phyloP scores from a whole-genome alignment of 2,113 vertebrate species.

The Campylorhamphus procurvoides region DNA sequence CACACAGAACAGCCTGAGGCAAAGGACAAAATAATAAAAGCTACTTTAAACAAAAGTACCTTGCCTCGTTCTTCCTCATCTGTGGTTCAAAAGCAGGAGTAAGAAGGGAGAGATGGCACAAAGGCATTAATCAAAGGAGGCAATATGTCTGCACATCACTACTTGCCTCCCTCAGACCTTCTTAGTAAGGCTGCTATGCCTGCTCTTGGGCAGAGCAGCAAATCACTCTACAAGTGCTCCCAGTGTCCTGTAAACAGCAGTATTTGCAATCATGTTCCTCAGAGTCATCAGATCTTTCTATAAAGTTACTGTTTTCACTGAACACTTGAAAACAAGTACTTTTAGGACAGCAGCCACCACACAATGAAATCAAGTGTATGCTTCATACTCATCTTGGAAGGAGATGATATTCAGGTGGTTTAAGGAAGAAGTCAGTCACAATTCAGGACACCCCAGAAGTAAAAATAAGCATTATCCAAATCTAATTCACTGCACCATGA shows the following conservation, averaged over 20 bases:
- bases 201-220: background rate
- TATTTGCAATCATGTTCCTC: background rate
- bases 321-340: background rate
- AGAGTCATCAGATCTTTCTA: background rate
- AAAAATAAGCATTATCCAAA: background rate
- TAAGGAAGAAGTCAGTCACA: background rate
- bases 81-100: background rate
- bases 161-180: background rate
- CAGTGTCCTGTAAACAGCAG: background rate
- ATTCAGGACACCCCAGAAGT: background rate
- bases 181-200: background rate
- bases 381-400: background rate
- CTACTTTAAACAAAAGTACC: too few relatives aligned
- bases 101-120: background rate
- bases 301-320: background rate
- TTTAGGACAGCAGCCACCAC: background rate
- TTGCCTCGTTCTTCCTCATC: background rate
- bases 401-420: background rate
- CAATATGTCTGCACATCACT: background rate
- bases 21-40: background rate
- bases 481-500: background rate
- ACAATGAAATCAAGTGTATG: background rate
- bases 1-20: background rate
- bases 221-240: background rate
- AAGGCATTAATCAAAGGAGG: background rate